A percentile compares a stretch with the other conserved stretches of the same genome.
Conservation (phyloP, 2,113 vertebrate genomes). For the Speoplatyrhinus poulsoni region DNA sequence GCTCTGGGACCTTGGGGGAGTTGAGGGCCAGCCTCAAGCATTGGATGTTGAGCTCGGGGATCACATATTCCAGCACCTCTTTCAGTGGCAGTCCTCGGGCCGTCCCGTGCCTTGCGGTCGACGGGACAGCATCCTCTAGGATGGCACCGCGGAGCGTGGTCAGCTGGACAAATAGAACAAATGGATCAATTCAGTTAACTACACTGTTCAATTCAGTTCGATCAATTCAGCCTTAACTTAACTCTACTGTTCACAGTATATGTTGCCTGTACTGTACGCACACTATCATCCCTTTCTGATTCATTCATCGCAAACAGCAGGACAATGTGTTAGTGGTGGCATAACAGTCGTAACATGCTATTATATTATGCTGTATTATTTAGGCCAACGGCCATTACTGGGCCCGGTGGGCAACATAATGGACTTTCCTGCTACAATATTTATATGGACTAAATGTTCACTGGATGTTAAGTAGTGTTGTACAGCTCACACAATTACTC, state of each 20-base stretch:
- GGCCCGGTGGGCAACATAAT: conserved; percentile 27
- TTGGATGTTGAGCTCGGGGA: conserved; percentile 91
- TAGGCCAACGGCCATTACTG: conserved; percentile 32
- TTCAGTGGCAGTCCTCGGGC: conserved; percentile 93
- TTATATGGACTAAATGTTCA: conserved; percentile 40
- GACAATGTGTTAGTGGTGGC: not conserved
- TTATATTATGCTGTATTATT: conserved; percentile 27
- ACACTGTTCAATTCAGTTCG: not conserved
- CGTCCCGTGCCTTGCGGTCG: conserved; percentile 89
- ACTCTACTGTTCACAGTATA: not conserved
- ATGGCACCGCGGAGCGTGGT: conserved; percentile 95
- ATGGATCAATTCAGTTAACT: not conserved
- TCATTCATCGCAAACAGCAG: not conserved
- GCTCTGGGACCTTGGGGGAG: conserved; percentile 90
- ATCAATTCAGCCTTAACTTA: not conserved
- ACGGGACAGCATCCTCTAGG: conserved; percentile 93
- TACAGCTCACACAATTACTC: conserved; percentile 44
- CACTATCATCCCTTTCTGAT: no score
- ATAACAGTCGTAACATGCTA: not conserved
- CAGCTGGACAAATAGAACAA: conserved; percentile 75
- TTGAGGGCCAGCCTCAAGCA: conserved; percentile 89
- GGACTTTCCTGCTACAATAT: conserved; percentile 58
- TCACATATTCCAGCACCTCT: conserved; percentile 93
- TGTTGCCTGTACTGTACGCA: not conserved
- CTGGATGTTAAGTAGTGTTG: conserved; percentile 52